Evolutionary conservation across 2,113 vertebrate genomes (phyloP), one percentile per base, ranked within the genome.

Genomic region (Neodon shergylaensis): DNA sequence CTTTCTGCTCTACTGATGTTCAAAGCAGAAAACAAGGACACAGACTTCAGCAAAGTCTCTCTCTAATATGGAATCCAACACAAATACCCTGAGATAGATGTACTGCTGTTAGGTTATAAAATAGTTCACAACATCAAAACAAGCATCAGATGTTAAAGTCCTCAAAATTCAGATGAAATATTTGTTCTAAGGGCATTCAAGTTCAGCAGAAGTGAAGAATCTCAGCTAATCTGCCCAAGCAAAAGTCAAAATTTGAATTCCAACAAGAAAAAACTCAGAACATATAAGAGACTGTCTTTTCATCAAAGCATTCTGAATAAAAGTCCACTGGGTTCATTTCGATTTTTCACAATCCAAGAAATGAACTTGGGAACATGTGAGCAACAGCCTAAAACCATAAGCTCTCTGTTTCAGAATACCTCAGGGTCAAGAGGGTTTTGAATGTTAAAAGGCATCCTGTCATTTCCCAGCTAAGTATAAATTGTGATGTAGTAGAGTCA

Each of bases 211-310:
- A 95, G n/a, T 87, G 36, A 94, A 88, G 54, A 81, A 83, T 85
- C 11, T 87, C 42, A 74, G 65, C 39, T 72, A 90, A n/a, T 88
- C 58, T 85, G 47, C 39, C 54, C 44, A 94, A 93, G 63, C 16
- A 81, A 95, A 96, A 87, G 52, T 83, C 65, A 96, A 89, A 91
- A 52, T 93, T 92, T 66, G 39, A 49, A 94, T 95, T 94, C 31
- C 61, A 88, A 72, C 16, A 73, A 11, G 54, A 85, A 83, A 97
- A 94, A 93, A 58, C n/a, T 84, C 33, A 97, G 77, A 96, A 94
- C 33, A 86, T 72, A 12, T 33, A 94, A 93, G 49, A 95, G 58
- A 81, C n/a, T 81, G 24, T 83, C 49, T 90, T 52, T 86, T 97
- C 24, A 90, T 94, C 70, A 88, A 94, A 96, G 33, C 19, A 88